These are phyloP conservation scores for Tringa solitaria DNA, from an alignment of 2,113 vertebrate genomes.

Conservation along the genomic window DNA sequence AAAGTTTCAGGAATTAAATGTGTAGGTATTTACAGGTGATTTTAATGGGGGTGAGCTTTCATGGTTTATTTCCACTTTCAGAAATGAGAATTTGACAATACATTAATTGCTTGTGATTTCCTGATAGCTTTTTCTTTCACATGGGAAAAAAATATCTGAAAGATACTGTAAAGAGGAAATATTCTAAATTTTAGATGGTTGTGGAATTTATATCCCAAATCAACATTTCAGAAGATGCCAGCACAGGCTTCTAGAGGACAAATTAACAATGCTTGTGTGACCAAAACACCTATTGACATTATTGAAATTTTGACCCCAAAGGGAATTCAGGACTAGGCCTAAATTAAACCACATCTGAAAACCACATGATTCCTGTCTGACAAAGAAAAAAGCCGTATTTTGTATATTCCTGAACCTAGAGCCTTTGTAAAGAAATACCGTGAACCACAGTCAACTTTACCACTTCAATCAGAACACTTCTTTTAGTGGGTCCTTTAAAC, in stretches of 20 bases:
- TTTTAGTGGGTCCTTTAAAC: not conserved
- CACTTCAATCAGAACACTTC: not conserved
- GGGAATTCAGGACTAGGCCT: not conserved
- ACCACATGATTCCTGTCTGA: not conserved
- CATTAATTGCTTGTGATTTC: not conserved
- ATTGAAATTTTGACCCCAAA: not conserved
- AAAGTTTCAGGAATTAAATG: slow-evolving; percentile 34
- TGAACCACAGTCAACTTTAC: not conserved
- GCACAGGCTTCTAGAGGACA: not conserved
- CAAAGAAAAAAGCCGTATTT: not conserved
- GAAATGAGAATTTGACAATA: not conserved
- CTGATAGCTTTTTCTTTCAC: not conserved
- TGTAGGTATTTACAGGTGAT: not conserved
- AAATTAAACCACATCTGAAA: not conserved
- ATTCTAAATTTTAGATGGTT: not conserved
- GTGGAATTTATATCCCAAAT: not conserved
- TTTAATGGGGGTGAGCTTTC: not conserved
- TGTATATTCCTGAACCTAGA: not conserved
- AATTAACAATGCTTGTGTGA: not conserved
- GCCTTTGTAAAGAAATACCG: not conserved
- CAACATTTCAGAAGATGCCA: not conserved
- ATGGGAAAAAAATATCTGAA: not conserved
- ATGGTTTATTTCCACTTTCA: slow-evolving; percentile 23
- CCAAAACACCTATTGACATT: not conserved
- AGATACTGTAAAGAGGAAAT: not conserved